Evolutionary conservation across 1,140 invertebrate species (phyloP), one percentile per base, ranked within the genome.

Genomic region (Anthonomus grandis): DNA sequence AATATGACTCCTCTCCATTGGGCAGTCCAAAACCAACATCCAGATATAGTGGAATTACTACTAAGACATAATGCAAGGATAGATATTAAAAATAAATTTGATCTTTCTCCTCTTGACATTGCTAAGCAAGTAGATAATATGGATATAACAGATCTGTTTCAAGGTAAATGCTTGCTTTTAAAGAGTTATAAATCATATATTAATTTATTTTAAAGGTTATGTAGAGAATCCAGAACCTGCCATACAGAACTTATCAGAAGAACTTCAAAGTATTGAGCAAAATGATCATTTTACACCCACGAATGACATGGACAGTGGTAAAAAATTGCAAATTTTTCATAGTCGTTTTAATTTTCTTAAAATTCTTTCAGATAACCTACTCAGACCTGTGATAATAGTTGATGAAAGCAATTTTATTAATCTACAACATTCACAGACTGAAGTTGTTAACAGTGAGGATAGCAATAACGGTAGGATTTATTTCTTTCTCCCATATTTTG

Each of bases 1-100:
- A 85, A 85, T 69, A 96, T 95, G 93, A 95, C 93, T 19, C 91
- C 93, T 22, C 77, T 97, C 18, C 93, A 97, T 78, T 97, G 93
- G 94, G 92, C 93, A 8, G 89, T 89, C 41, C 91, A 95, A 75
- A 84, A 87, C 62, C 83, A 85, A n/a, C 86, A 93, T 71, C 66
- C 80, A 23, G 79, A 81, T 39, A 83, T 86, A 34, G 86, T 89
- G 23, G 78, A 84, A 50, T 64, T 85, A 38, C 75, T 96, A 39
- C 67, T 96, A 2, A 78, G 83, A 48, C 75, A 83, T 66, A 89
- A 90, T 13, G 90, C 91, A 1, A 80, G 89, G 71, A 74, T 82
- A 3, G 75, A 78, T 55, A 71, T 78, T 42, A 72, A 77, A 36
- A 91, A 87, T 72, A 95, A 94, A 80, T 95, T 95, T 78, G 82